Evolutionary conservation across 2,888 invertebrate genomes (phyloP).

Genomic region (Ichneumoninae sp.): DNA sequence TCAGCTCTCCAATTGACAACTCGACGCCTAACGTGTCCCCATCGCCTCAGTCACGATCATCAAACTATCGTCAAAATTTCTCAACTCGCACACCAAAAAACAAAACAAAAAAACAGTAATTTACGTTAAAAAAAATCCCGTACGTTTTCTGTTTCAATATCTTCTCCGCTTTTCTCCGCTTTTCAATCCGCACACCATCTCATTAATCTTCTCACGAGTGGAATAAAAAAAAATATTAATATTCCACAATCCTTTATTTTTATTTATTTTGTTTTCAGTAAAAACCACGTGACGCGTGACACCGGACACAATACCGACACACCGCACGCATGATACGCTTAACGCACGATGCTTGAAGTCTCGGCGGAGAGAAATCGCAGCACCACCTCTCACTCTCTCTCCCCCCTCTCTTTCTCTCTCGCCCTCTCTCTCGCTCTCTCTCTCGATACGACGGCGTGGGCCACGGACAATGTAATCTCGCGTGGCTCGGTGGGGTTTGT

Average conservation of each 20-base stretch:
- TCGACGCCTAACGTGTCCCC: neutral
- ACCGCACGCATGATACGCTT: conserved; percentile 12
- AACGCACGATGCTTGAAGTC: neutral
- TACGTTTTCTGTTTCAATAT: neutral
- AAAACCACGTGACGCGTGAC: conserved; percentile 32
- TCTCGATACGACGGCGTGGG: neutral
- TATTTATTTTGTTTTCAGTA: neutral
- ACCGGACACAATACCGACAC: conserved; percentile 16
- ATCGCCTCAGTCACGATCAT: neutral
- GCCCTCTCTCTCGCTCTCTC: neutral
- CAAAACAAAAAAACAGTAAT: neutral
- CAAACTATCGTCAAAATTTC: no score
- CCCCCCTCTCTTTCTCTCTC: no score
- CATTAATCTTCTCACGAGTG: neutral
- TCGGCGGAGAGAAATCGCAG: conserved; percentile 19
- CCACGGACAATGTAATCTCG: conserved; percentile 35
- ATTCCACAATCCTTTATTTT: neutral
- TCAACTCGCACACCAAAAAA: neutral
- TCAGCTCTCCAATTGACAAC: neutral
- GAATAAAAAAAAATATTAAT: neutral
- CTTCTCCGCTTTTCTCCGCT: neutral
- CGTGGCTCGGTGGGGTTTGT: conserved; percentile 37
- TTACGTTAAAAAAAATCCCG: neutral
- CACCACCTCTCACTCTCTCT: neutral
- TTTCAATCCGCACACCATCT: neutral